These are phyloP conservation scores for Podarcis muralis DNA, from an alignment of 2,113 vertebrate genomes.

Conservation along the genomic window DNA sequence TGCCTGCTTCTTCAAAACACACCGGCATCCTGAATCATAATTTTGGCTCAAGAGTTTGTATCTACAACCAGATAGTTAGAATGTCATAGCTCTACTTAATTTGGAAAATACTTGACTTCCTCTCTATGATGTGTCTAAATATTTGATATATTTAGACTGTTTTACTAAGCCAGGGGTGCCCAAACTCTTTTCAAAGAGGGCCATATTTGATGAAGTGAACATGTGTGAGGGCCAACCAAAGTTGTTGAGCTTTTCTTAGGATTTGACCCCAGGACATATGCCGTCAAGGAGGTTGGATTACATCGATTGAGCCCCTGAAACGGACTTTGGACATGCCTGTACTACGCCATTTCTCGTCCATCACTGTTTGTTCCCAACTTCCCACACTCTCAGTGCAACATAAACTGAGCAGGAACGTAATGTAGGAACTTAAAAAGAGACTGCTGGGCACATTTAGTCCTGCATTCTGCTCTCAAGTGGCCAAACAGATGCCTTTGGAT, in stretches of 20 bases:
- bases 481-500: no score
- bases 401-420: neutral
- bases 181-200: neutral
- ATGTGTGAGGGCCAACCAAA: no score
- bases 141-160: neutral
- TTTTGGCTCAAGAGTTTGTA: neutral
- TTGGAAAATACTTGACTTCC: neutral
- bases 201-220: neutral
- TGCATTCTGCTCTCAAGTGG: no score
- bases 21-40: neutral
- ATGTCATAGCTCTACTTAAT: neutral
- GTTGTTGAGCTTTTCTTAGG: no score
- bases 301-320: no score
- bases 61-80: neutral
- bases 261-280: no score
- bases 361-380: neutral
- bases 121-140: neutral
- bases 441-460: no score
- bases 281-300: no score
- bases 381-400: neutral
- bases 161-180: neutral
- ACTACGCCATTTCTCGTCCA: neutral
- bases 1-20: constrained; percentile 6
- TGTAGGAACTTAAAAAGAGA: no score
- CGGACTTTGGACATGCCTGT: neutral